Conservation (phyloP, 2,797 vertebrate genomes). For the Microctenopoma stevenorrisi region DNA sequence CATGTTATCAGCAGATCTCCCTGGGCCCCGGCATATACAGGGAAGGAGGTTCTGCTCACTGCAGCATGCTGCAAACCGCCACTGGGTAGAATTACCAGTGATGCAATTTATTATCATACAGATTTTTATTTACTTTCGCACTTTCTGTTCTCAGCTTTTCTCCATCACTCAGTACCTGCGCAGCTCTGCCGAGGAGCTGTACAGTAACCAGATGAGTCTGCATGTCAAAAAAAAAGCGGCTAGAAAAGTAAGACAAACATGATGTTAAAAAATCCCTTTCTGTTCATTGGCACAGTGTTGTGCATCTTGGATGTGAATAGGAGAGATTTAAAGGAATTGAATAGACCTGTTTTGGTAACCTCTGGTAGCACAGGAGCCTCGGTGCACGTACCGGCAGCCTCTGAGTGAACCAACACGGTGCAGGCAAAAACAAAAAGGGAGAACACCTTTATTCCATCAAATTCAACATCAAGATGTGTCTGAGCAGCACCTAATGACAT, state of each 20-base stretch:
- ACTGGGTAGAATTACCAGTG: constrained; percentile 71
- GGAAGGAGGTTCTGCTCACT: constrained; percentile 37
- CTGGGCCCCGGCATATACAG: constrained; percentile 20
- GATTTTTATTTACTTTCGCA: constrained; percentile 74
- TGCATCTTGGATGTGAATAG: constrained; percentile 9
- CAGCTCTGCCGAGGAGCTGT: constrained; percentile 50
- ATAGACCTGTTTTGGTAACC: constrained; percentile 24
- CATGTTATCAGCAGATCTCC: constrained; percentile 76
- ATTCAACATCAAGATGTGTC: constrained; percentile 60
- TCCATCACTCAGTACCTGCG: constrained; percentile 61
- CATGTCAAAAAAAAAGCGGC: constrained; percentile 50
- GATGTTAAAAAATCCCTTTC: constrained; percentile 15
- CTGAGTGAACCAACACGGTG: constrained; percentile 50
- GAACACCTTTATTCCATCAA: constrained; percentile 37
- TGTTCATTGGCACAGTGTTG: constrained; percentile 4
- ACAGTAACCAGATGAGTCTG: constrained; percentile 71
- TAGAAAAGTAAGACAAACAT: constrained; percentile 36
- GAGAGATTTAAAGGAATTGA: constrained; percentile 18
- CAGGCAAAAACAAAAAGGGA: constrained; percentile 51
- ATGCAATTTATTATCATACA: constrained; percentile 78
- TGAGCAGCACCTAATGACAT: constrained; percentile 59
- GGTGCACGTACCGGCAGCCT: constrained; percentile 28
- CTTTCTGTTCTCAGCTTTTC: constrained; percentile 70
- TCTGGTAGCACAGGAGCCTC: constrained; percentile 34
- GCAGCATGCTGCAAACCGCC: constrained; percentile 35